These are phyloP conservation scores for Carlito syrichta DNA, from an alignment of 2,113 vertebrate genomes.

Conservation along the genomic window DNA sequence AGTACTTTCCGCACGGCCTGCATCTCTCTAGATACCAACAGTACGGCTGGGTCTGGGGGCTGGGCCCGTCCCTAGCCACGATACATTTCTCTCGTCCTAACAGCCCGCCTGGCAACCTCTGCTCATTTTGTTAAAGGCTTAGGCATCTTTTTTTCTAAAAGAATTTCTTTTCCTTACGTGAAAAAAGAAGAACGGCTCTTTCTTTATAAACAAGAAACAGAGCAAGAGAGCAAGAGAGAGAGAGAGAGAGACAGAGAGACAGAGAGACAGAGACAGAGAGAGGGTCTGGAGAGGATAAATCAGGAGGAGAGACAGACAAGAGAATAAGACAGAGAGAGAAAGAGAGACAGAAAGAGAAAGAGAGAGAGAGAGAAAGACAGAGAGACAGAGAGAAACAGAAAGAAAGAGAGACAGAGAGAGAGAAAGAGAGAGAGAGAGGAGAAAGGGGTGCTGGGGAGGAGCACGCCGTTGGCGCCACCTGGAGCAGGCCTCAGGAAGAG, in stretches of 20 bases:
- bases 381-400: too few species aligned
- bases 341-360: too few species aligned
- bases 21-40: background rate
- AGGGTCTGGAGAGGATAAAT: too few species aligned
- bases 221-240: too few species aligned
- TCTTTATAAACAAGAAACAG: too few species aligned
- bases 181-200: background rate
- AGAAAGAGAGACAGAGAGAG: too few species aligned
- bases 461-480: too few species aligned
- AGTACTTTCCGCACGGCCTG: background rate
- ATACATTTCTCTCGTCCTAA: background rate
- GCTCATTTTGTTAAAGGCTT: background rate
- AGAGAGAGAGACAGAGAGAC: background rate
- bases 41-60: background rate
- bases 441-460: too few species aligned
- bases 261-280: too few species aligned
- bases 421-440: background rate
- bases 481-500: background rate
- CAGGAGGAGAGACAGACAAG: too few species aligned
- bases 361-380: too few species aligned
- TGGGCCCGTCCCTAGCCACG: background rate
- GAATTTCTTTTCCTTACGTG: background rate
- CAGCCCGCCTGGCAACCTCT: background rate
- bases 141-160: background rate
- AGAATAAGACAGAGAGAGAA: too few species aligned